A percentile compares a stretch with the other conserved stretches of the same genome.
phyloP scores from a whole-genome alignment of 2,888 invertebrate genomes.

The Gymnoscelis rufifasciata region DNA sequence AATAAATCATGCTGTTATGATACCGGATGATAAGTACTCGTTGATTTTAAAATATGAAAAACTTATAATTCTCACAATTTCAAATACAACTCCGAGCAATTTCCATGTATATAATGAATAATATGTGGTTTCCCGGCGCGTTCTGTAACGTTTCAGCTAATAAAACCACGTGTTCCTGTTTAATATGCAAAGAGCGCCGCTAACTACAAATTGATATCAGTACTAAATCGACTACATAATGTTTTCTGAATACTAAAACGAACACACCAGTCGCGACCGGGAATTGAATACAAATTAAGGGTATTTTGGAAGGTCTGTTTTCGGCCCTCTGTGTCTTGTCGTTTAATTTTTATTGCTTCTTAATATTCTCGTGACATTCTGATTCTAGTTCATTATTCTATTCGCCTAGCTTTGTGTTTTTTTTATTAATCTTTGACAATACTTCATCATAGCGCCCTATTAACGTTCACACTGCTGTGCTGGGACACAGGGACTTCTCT shows the following conservation, averaged over 20 bases:
- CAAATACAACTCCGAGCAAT: no score
- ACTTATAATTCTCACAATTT: no score
- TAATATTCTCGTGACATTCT: constrained; percentile 4
- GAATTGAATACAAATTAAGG: constrained; percentile 54
- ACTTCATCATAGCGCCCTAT: no score
- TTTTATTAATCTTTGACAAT: neutral
- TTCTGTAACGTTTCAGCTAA: constrained; percentile 20
- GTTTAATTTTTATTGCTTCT: constrained; percentile 24
- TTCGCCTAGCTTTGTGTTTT: neutral
- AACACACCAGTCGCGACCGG: constrained; percentile 44
- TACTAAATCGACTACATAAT: constrained; percentile 59
- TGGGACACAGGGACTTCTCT: no score
- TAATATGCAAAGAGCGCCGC: constrained; percentile 49
- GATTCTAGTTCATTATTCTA: constrained; percentile 4
- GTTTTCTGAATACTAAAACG: constrained; percentile 57
- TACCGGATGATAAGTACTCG: no score
- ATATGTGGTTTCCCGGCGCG: neutral
- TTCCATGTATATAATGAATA: no score
- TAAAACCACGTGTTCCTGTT: constrained; percentile 36
- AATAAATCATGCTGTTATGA: no score
- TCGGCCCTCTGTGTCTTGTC: constrained; percentile 33
- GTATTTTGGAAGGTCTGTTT: constrained; percentile 42
- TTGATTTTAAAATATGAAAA: no score
- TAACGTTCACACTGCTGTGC: no score
- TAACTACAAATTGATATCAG: constrained; percentile 73